Base-by-base conservation (phyloP, 1,140 invertebrate genomes). In the Bombus ignitus region DNA sequence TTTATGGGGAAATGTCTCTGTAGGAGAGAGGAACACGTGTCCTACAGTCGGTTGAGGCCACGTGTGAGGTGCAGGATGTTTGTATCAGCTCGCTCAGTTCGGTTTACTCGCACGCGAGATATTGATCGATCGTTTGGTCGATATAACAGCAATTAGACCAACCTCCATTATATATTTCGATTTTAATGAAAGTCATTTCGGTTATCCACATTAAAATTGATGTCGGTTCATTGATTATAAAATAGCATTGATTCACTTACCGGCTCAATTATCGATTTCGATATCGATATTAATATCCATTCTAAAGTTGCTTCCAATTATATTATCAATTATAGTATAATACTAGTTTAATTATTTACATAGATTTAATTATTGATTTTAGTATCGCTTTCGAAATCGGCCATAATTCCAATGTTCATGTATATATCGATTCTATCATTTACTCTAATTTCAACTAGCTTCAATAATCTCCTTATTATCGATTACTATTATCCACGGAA, bases 41-140 rank as follows among this genome's bases (percentile, higher is more conserved):
- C 39, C 39, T 84, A 59, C 83, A 79, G 39, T 72, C 83, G 68
- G 35, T 35, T 59, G 32, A 44, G 66, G 76, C 83, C 83, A 84
- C 83, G 83, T 79, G 83, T 84, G 83, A 84, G 83, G 83, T 37
- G 76, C 83, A 84, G 83, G 83, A 84, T 84, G 83, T 84, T 84
- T 79, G 83, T 80, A 71, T 59, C 76, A 47, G 39, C 83, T 79
- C 76, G 53, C 76, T 28, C 39, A 25, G 82, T 72, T 37, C 76
- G 75, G 6, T 44, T 47, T 32, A 10, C 9, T 25, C 4, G 22
- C 53, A 42, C 9, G 1, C 10, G 53, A 53, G 25, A 79, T 71
- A 71, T 84, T 53, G 65, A 84, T 84, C 53, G 66, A 84, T 79
- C 57, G 35, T 62, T 37, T n/a, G 42, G 18, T 53, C 74, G 15